These are phyloP conservation scores for Hetaerina titia DNA, from an alignment of 2,888 invertebrate genomes.

Conservation along the genomic window DNA sequence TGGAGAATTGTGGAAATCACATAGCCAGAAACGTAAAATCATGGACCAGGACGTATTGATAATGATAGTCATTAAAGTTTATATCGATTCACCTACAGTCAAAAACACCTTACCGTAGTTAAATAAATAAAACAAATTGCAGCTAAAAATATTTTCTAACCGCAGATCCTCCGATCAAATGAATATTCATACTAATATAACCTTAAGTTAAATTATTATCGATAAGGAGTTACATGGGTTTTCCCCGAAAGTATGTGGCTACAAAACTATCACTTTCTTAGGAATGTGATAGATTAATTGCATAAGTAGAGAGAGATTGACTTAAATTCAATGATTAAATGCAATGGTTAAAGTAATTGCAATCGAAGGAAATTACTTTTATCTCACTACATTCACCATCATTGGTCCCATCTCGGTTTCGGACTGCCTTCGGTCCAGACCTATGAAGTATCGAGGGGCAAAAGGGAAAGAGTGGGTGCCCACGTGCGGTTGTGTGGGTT, in stretches of 20 bases:
- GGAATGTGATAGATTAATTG: no score
- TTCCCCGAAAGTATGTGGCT: neutral
- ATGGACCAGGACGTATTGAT: neutral
- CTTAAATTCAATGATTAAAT: neutral
- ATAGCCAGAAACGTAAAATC: no score
- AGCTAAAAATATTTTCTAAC: neutral
- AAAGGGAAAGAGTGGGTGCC: neutral
- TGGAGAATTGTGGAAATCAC: no score
- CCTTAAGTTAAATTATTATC: neutral
- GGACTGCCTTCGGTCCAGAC: neutral
- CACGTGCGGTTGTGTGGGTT: neutral
- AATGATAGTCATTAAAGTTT: neutral
- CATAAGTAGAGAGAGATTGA: neutral
- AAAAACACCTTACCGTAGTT: neutral
- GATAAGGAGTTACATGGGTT: neutral
- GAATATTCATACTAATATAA: neutral
- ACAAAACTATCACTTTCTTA: no score
- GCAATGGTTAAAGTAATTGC: neutral
- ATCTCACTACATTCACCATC: neutral
- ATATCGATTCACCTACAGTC: neutral
- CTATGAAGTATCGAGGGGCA: neutral
- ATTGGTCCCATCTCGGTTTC: no score
- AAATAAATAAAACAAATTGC: neutral
- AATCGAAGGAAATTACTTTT: neutral
- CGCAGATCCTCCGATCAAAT: neutral